A percentile compares a stretch with the other conserved stretches of the same genome.
Evolutionary conservation across 2,113 vertebrate genomes (phyloP).

Genomic region (Tinamus guttatus): DNA sequence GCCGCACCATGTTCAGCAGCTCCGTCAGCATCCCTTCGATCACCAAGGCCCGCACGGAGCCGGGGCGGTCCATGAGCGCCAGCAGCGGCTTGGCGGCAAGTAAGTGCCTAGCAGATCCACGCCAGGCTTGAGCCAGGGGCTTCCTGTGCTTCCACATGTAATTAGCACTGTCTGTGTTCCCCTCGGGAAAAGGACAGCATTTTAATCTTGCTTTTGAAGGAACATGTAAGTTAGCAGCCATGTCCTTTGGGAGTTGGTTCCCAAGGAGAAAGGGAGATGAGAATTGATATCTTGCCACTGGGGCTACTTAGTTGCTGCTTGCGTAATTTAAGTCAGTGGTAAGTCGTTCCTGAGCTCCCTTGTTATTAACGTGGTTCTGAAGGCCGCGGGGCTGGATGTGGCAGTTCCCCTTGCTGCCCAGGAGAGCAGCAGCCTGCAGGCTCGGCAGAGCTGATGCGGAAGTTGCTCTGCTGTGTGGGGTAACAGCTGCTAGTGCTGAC

Average conservation of each 20-base stretch:
- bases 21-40: conserved; percentile 98
- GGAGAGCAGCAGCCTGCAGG: neutral
- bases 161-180: neutral
- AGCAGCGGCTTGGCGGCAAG: conserved; percentile 95
- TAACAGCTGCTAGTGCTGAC: neutral
- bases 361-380: neutral
- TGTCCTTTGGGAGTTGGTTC: neutral
- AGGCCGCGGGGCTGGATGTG: neutral
- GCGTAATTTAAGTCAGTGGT: neutral
- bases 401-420: neutral
- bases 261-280: neutral
- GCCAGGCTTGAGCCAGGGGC: too few relatives aligned
- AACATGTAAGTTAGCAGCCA: neutral
- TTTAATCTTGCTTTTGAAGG: neutral
- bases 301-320: neutral
- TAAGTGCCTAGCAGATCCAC: conserved; percentile 75
- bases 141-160: too few relatives aligned
- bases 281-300: neutral
- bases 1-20: conserved; percentile 92
- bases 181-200: neutral
- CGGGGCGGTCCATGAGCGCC: conserved; percentile 96
- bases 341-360: neutral
- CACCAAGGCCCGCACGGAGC: conserved; percentile 91
- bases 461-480: neutral
- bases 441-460: neutral